phyloP scores from a whole-genome alignment of 2,113 vertebrate genomes.

The Oxyruncus cristatus region DNA sequence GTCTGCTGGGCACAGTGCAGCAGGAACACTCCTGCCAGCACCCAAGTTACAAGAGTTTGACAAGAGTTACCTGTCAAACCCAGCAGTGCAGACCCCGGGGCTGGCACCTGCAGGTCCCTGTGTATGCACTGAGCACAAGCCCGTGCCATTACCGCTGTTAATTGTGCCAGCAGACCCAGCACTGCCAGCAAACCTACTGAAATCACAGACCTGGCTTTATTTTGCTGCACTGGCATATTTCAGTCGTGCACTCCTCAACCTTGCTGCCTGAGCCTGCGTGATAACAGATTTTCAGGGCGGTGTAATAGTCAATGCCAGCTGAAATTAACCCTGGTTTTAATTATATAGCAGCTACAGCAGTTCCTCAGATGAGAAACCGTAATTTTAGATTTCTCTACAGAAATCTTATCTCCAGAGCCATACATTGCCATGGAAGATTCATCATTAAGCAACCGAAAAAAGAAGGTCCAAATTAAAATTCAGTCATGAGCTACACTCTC shows the following conservation, averaged over 20 bases:
- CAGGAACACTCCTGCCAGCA: background rate
- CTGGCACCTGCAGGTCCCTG: background rate
- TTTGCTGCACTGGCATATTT: background rate
- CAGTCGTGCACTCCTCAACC: background rate
- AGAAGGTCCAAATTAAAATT: background rate
- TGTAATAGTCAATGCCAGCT: background rate
- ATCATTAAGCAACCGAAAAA: background rate
- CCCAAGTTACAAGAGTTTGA: rapidly evolving
- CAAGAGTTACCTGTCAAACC: background rate
- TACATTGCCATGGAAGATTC: background rate
- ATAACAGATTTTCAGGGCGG: background rate
- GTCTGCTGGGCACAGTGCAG: rapidly evolving
- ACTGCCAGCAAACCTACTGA: background rate
- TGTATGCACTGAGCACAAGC: background rate
- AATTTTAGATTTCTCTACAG: background rate
- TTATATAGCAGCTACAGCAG: background rate
- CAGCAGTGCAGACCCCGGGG: background rate
- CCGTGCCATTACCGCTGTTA: rapidly evolving
- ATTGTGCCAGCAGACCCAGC: background rate
- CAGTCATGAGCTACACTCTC: background rate
- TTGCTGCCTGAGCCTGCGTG: background rate
- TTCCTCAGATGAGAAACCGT: background rate
- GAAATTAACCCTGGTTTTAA: background rate
- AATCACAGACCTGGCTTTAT: background rate
- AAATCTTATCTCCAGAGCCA: background rate